Conservation (phyloP, 1,140 invertebrate species). For the Drosophila lini region DNA sequence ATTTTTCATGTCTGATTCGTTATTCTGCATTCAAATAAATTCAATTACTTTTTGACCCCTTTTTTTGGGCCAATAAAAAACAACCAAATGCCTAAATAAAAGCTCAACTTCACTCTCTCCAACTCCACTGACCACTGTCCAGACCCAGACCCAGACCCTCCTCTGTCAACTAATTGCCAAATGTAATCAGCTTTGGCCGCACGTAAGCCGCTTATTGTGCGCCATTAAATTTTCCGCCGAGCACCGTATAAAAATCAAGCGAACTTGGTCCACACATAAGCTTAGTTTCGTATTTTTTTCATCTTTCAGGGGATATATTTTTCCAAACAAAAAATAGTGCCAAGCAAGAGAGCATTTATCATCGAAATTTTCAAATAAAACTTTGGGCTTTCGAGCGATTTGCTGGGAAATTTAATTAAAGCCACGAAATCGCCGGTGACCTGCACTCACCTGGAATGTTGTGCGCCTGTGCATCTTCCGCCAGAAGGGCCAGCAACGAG, state of each 20-base stretch:
- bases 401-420: constrained; percentile 39
- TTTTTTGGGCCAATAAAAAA: constrained; percentile 2
- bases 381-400: constrained; percentile 32
- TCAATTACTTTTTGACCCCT: constrained; percentile 5
- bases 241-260: constrained; percentile 57
- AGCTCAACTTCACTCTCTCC: constrained; percentile 11
- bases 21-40: constrained; percentile 10
- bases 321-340: constrained; percentile 16
- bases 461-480: constrained; percentile 67
- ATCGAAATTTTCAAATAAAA: constrained; percentile 22
- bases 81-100: constrained; percentile 23
- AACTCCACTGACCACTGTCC: constrained; percentile 6
- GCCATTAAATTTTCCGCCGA: constrained; percentile 68
- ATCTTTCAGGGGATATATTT: constrained; percentile 22
- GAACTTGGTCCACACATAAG: constrained; percentile 40
- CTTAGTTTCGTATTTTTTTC: neutral
- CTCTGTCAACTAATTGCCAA: constrained; percentile 78
- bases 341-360: neutral
- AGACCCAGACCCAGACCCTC: neutral
- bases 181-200: constrained; percentile 75
- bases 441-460: constrained; percentile 71
- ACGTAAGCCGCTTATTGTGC: constrained; percentile 77
- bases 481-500: constrained; percentile 61
- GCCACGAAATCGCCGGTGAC: too few relatives aligned
- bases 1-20: neutral